Evolutionary conservation across 1,140 invertebrate species (phyloP).

Genomic region (Solenopsis invicta): DNA sequence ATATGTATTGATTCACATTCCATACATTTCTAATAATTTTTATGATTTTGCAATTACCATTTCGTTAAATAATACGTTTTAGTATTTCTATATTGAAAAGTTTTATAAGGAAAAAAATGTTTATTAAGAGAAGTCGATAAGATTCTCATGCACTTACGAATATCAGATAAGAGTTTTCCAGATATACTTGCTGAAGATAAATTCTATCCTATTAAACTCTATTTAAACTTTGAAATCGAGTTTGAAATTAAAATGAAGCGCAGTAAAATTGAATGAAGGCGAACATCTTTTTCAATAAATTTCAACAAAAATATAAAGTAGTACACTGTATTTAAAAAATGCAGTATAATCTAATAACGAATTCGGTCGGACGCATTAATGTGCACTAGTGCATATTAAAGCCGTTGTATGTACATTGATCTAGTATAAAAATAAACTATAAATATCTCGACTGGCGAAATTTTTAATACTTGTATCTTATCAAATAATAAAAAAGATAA

Average conservation of each 20-base stretch:
- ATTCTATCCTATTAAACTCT: background rate
- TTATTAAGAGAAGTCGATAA: constrained; percentile 15
- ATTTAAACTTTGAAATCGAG: background rate
- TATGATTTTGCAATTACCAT: constrained; percentile 6
- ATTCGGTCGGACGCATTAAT: too few relatives aligned
- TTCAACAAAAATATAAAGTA: constrained; percentile 1
- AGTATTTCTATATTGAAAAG: constrained; percentile 1
- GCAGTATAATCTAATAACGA: too few relatives aligned
- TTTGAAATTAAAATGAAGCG: background rate
- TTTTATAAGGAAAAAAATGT: too few relatives aligned
- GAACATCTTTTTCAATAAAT: background rate
- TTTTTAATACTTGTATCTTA: too few relatives aligned
- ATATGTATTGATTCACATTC: too few relatives aligned
- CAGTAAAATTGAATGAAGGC: background rate
- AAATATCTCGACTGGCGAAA: too few relatives aligned
- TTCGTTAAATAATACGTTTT: background rate
- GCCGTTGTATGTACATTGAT: too few relatives aligned
- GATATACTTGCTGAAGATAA: constrained; percentile 14
- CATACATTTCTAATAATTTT: background rate
- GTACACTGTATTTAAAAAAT: constrained; percentile 6
- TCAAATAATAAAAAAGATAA: too few relatives aligned
- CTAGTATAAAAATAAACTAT: too few relatives aligned
- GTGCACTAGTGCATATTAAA: too few relatives aligned
- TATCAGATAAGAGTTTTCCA: constrained; percentile 67
- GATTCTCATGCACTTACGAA: constrained; percentile 20